Base-by-base conservation (phyloP, 1,140 invertebrate genomes). In the Papilio glaucus region DNA sequence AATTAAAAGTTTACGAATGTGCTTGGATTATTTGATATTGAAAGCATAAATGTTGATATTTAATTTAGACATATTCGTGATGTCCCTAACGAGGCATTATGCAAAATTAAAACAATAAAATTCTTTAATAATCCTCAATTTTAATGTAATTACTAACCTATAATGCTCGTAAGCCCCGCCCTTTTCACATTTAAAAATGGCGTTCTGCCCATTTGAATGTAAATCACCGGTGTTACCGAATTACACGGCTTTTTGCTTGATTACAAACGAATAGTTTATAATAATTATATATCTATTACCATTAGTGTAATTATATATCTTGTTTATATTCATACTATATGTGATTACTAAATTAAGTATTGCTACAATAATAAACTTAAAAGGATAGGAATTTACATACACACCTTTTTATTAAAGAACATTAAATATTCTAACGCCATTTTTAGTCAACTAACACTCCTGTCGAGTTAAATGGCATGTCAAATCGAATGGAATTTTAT, bases 111-210 rank as follows among this genome's bases (percentile, higher is more conserved):
- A 49, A 49, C 15, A 53, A 12, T 13, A 49, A 3, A 33, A 3
- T 33, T 33, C 6, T 21, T 9, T 18, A 12, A 12, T 53, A 53
- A 26, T 53, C 18, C 18, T 53, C 21, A 0, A 53, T 53, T 53
- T 53, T 53, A 53, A 53, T 53, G 49, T 53, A 53, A 53, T 53
- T 53, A 53, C 49, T 53, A 53, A 53, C 49, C 49, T 53, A 53
- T 53, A 53, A 53, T 53, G 21, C 21, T 24, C 9, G 9, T 4
- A 24, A 53, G 49, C 12, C 21, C 49, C 49, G 49, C 49, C 49
- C 49, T 53, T 53, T 53, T 26, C 49, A 53, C 49, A 53, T 53
- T 53, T 53, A 53, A 53, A 53, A 53, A 53, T 53, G 49, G 49
- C 49, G 49, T 8, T 18, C 18, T 53, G 49, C 49, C 49, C 49